phyloP scores from a whole-genome alignment of 1,140 invertebrate genomes.

The Helicoverpa armigera region DNA sequence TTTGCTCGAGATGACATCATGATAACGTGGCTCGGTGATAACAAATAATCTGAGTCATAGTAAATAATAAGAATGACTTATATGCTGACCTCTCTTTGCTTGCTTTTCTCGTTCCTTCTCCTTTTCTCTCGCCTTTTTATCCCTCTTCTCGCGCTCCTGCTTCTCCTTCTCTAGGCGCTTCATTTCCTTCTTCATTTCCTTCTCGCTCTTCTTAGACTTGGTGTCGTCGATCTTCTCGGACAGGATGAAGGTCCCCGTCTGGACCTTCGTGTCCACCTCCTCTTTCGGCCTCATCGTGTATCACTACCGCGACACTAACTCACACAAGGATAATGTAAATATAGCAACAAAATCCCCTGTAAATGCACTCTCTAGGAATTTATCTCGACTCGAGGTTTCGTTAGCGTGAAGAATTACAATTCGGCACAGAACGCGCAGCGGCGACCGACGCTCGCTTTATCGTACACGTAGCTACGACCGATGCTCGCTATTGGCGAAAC shows the following conservation, averaged over 20 bases:
- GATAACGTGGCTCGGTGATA: constrained; percentile 53
- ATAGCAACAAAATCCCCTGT: constrained; percentile 69
- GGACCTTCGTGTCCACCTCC: constrained; percentile 78
- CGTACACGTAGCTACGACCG: constrained; percentile 59
- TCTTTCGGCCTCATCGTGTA: constrained; percentile 83
- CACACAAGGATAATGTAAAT: constrained; percentile 72
- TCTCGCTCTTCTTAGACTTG: constrained; percentile 84
- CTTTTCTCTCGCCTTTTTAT: constrained; percentile 86
- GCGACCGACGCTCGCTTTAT: constrained; percentile 66
- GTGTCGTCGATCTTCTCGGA: constrained; percentile 86
- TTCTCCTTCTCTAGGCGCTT: constrained; percentile 85
- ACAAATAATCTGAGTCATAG: constrained; percentile 19
- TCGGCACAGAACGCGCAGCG: constrained; percentile 66
- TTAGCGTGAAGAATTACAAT: constrained; percentile 69
- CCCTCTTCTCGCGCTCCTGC: constrained; percentile 83
- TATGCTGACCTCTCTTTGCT: constrained; percentile 84
- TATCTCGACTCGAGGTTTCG: constrained; percentile 70
- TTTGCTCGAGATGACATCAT: constrained; percentile 68
- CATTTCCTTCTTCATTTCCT: constrained; percentile 86
- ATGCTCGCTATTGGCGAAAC: constrained; percentile 72
- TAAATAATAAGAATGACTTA: not conserved
- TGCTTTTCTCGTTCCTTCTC: constrained; percentile 85
- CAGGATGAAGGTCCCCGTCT: constrained; percentile 84
- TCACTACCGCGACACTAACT: constrained; percentile 59
- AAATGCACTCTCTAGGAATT: constrained; percentile 68